Base-by-base conservation (phyloP, 2,888 invertebrate genomes). In the Lymantria monacha region DNA sequence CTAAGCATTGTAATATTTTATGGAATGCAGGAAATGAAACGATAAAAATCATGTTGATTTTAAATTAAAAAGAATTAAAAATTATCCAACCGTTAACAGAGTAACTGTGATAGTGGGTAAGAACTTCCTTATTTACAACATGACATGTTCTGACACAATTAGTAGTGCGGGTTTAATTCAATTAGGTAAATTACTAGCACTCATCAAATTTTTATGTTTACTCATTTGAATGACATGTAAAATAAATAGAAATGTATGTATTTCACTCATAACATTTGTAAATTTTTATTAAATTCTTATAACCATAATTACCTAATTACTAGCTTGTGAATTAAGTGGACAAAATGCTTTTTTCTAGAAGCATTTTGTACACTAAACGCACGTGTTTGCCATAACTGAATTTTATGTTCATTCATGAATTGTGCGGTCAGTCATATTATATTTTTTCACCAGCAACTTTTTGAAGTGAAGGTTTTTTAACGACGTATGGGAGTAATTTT, bases 161-260 rank as follows among this genome's bases (percentile, higher is more conserved):
- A 79, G 79, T 79, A 76, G 82, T 86, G 83, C 85, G 86, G 86
- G 87, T 76, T 71, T 77, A 75, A 84, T 83, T 76, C 75, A 76
- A 84, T 86, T 83, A 33, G 3, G 33, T 33, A 79, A 61, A 61
- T 55, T 55, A 56, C 59, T 61, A 66, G 61, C 33, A 60, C 53
- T 61, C 57, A 51, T 58, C 50, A 66, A 66, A 67, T 70, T 74
- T 60, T 63, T 73, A n/a, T 79, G 72, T 75, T 74, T 70, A 69
- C 69, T 67, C 69, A 61, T 36, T 50, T 48, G 59, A 62, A 65
- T 59, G 61, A 58, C 37, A 57, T 48, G 47, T 54, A 48, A 51
- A 53, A 49, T 42, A 53, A 56, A 46, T 44, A 46, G 30, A 15
- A n/a, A n/a, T n/a, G n/a, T n/a, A n/a, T n/a, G n/a, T n/a, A n/a